These are phyloP conservation scores for Macrosiphum euphorbiae DNA, from an alignment of 2,888 invertebrate genomes.

Conservation along the genomic window DNA sequence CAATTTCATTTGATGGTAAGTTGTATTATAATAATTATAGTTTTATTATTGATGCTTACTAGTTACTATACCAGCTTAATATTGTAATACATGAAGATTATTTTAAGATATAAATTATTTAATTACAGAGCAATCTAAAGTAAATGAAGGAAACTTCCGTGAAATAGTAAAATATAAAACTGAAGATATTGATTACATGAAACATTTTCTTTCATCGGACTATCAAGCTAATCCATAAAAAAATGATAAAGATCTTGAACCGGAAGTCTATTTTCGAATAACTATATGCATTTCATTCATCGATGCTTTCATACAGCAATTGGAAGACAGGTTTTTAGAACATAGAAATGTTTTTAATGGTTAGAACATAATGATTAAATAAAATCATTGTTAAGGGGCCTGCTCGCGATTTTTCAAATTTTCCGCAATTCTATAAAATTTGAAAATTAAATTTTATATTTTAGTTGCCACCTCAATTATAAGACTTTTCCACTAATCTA, in stretches of 20 bases:
- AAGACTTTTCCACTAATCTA: too few species aligned
- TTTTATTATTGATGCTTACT: not conserved
- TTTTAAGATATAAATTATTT: too few species aligned
- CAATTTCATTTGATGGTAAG: constrained; percentile 18
- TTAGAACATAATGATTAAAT: not conserved
- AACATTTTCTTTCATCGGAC: not conserved
- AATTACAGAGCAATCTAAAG: not conserved
- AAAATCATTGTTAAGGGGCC: not conserved
- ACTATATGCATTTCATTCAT: too few species aligned
- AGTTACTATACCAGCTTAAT: too few species aligned
- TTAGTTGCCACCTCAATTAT: too few species aligned
- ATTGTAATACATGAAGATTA: too few species aligned
- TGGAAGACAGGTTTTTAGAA: constrained; percentile 46
- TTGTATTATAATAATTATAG: not conserved
- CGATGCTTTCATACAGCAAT: not conserved
- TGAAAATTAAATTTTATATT: too few species aligned
- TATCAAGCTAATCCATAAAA: not conserved
- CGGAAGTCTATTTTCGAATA: too few species aligned
- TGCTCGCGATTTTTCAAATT: too few species aligned
- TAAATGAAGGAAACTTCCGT: not conserved
- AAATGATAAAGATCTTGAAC: too few species aligned
- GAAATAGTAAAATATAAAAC: constrained; percentile 12
- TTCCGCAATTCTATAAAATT: too few species aligned
- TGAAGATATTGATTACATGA: not conserved
- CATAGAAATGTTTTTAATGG: constrained; percentile 13